Evolutionary conservation across 2,888 invertebrate genomes (phyloP).

Genomic region (Thymelicus sylvestris): DNA sequence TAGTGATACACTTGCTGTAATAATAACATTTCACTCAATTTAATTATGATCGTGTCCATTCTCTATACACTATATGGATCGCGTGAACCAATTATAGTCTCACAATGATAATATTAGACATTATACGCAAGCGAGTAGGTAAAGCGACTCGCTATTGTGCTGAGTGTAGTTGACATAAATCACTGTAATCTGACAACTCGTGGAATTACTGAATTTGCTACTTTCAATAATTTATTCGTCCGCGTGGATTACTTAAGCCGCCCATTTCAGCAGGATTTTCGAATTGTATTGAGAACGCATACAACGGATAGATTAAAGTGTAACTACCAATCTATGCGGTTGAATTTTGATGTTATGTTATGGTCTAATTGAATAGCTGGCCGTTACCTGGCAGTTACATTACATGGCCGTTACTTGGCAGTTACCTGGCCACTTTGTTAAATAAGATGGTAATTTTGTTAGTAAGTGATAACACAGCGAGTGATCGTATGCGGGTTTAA

Average conservation of each 20-base stretch:
- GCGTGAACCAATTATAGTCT: constrained; percentile 15
- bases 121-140: neutral
- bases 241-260: constrained; percentile 1
- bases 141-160: neutral
- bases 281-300: constrained; percentile 6
- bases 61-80: constrained; percentile 17
- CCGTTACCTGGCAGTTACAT: no score
- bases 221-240: constrained; percentile 9
- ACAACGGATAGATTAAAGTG: neutral
- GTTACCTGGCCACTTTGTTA: no score
- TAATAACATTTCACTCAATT: constrained; percentile 19
- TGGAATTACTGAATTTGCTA: constrained; percentile 7
- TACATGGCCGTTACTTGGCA: no score
- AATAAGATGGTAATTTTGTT: no score
- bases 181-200: constrained; percentile 19
- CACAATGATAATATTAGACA: constrained; percentile 25
- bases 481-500: no score
- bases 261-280: constrained; percentile 4
- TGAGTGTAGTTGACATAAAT: constrained; percentile 5
- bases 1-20: constrained; percentile 8
- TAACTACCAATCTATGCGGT: neutral
- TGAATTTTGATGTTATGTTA: neutral
- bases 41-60: constrained; percentile 9
- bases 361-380: neutral
- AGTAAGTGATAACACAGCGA: no score